Base-by-base conservation (phyloP, 2,888 invertebrate genomes). In the Dioctria linearis region DNA sequence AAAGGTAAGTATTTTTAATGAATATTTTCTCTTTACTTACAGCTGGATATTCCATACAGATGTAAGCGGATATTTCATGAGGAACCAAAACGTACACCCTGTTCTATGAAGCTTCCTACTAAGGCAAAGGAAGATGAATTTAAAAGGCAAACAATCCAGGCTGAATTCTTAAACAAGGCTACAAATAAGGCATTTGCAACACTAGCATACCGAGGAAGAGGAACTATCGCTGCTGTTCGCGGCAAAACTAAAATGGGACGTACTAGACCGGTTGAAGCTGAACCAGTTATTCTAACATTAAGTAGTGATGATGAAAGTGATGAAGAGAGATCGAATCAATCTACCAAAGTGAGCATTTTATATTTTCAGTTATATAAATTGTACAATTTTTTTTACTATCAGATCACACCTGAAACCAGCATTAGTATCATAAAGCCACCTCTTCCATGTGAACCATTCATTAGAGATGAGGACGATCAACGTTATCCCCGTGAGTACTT, bases 21-120 rank as follows among this genome's bases (percentile, higher is more conserved):
- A n/a, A 40, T 25, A 69, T 51, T 57, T 40, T 46, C n/a, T 69
- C 42, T 80, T 76, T 69, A 46, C 8, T 46, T 8, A 46, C 46
- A 6, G 46, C 8, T 46, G 46, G 5, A 6, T 6, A 6, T 46
- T 46, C 8, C 8, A 46, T 46, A 46, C 46, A 91, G 92, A 84
- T 95, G 95, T 90, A 92, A 91, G 86, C 90, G 93, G 85, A 92
- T 93, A 86, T 92, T 95, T 84, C 92, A 93, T 1, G 94, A 94
- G 82, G 93, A 94, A 85, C 94, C 94, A 46, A 95, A 94, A 88
- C 88, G 88, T 42, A 85, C 88, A 83, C 83, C 85, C 37, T 85
- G 84, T 46, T 25, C 25, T 25, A 84, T 85, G n/a, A 87, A 87
- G 76, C 71, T 80, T 9, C 78, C 83, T 46, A 76, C 82, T 4